Evolutionary conservation across 2,888 invertebrate genomes (phyloP).

Genomic region (Calliscelio sp.): DNA sequence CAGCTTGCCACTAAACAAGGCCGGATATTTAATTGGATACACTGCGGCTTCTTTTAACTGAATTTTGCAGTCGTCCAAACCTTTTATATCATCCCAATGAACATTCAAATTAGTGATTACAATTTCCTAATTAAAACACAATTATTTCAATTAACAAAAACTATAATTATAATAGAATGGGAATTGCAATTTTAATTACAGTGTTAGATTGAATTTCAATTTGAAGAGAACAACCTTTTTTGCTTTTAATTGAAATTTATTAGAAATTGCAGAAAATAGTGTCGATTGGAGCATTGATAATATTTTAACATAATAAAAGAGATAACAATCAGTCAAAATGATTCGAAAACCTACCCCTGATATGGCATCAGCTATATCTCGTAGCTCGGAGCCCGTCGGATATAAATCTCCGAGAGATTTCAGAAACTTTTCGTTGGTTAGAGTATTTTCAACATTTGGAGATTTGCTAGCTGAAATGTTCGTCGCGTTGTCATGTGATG

Average conservation of each 20-base stretch:
- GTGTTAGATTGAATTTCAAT: too few species aligned
- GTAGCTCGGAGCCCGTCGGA: constrained; percentile 87
- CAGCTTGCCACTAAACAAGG: constrained; percentile 89
- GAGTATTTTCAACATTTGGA: constrained; percentile 40
- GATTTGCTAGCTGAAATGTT: constrained; percentile 56
- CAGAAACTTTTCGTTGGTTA: constrained; percentile 77
- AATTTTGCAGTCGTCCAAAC: constrained; percentile 91
- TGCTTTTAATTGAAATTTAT: too few species aligned
- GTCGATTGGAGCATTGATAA: too few species aligned
- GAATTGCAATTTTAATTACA: too few species aligned
- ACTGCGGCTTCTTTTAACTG: constrained; percentile 95
- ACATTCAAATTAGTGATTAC: constrained; percentile 89
- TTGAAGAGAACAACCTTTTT: too few species aligned
- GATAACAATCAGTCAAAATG: constrained; percentile 1
- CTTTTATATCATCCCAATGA: constrained; percentile 93
- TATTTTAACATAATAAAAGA: background rate
- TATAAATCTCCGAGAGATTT: constrained; percentile 83
- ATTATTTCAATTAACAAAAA: too few species aligned
- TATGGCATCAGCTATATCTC: constrained; percentile 89
- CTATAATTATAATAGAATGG: too few species aligned
- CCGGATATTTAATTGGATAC: constrained; percentile 92
- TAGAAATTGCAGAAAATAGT: too few species aligned
- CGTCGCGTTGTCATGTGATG: constrained; percentile 64
- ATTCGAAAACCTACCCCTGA: constrained; percentile 87
- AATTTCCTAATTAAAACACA: constrained; percentile 87